Conservation (phyloP, 2,113 vertebrate species). For the Oplegnathus fasciatus region DNA sequence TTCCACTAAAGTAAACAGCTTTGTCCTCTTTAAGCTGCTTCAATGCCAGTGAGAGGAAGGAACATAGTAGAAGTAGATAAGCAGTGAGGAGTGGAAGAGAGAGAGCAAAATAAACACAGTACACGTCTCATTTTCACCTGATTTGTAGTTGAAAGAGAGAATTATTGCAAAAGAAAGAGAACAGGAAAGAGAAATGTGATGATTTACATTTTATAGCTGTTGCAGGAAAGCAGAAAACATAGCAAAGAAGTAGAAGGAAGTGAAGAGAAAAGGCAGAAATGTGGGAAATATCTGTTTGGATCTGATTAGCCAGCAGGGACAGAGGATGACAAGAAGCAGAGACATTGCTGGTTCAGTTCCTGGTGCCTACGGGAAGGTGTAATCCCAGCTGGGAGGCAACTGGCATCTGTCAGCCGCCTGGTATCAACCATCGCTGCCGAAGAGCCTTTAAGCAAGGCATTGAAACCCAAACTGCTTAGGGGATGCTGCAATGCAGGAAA, state of each 20-base stretch:
- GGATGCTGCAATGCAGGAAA: constrained; percentile 41
- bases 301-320: constrained; percentile 14
- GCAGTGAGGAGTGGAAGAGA: not conserved
- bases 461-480: not conserved
- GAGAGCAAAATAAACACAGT: not conserved
- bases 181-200: not conserved
- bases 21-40: constrained; percentile 28
- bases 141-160: not conserved
- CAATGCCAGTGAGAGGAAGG: not conserved
- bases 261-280: not conserved
- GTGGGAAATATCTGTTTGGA: not conserved
- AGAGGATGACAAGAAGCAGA: constrained; percentile 1
- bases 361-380: constrained; percentile 2
- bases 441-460: constrained; percentile 37
- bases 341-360: not conserved
- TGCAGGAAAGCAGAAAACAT: not conserved
- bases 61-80: not conserved
- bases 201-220: not conserved
- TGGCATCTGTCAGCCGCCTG: constrained; percentile 24
- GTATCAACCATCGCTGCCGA: not conserved
- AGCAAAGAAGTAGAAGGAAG: not conserved
- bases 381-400: constrained; percentile 41
- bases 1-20: constrained; percentile 18
- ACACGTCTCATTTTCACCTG: not conserved
- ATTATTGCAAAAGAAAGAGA: not conserved